Conservation (phyloP, 1,140 invertebrate species). For the Polypedilum vanderplanki region DNA sequence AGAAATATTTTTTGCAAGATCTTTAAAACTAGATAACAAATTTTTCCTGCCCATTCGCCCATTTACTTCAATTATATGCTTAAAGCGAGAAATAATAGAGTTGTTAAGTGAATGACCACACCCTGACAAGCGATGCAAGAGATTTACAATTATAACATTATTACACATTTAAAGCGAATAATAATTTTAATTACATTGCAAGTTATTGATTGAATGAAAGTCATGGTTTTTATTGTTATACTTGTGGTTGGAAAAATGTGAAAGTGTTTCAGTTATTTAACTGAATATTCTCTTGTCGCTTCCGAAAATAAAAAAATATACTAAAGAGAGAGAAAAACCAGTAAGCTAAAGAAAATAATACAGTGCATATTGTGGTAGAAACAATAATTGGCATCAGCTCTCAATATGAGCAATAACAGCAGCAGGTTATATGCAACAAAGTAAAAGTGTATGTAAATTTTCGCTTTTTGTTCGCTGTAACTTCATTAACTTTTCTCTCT, state of each 20-base stretch:
- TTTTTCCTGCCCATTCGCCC: no score
- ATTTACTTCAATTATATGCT: background rate
- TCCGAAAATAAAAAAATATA: constrained; percentile 5
- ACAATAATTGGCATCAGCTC: background rate
- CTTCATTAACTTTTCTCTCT: background rate
- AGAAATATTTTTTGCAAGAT: no score
- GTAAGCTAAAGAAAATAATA: background rate
- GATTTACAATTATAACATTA: background rate
- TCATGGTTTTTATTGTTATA: no score
- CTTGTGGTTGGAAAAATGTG: background rate
- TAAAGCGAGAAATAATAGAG: background rate
- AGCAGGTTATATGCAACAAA: background rate
- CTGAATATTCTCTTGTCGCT: background rate
- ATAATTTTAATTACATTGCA: constrained; percentile 5
- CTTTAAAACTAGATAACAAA: no score
- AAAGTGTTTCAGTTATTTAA: constrained; percentile 19
- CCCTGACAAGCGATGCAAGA: background rate
- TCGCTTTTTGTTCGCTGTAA: background rate
- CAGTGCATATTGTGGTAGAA: no score
- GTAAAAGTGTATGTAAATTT: constrained; percentile 11
- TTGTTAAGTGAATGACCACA: background rate
- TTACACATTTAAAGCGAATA: no score
- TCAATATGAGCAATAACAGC: background rate
- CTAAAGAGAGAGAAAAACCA: background rate
- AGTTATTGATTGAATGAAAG: background rate